Evolutionary conservation across 2,113 vertebrate genomes (phyloP).

Genomic region (Pelusios castaneus): DNA sequence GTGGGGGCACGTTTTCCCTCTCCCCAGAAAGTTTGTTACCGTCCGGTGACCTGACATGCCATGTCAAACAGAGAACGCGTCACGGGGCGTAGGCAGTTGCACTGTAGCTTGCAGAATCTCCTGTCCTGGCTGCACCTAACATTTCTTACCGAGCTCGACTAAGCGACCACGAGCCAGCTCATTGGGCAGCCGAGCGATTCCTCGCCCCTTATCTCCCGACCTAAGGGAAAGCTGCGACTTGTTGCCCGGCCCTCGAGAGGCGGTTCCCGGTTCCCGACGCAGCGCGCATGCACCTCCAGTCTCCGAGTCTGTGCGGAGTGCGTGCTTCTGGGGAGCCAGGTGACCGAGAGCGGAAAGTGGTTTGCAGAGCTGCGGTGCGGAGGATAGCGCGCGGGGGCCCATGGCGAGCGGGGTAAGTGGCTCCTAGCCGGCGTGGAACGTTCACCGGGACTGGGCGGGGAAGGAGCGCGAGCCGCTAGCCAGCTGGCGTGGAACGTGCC

Average conservation of each 20-base stretch:
- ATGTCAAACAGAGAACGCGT: not conserved
- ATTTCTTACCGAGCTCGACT: not conserved
- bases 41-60: not conserved
- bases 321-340: too few species aligned
- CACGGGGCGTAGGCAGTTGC: not conserved
- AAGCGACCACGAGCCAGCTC: too few species aligned
- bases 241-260: not conserved
- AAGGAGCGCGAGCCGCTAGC: too few species aligned
- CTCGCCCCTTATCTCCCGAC: too few species aligned
- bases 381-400: accelerated
- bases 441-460: accelerated
- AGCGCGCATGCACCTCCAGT: not conserved
- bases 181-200: too few species aligned
- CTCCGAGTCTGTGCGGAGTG: too few species aligned
- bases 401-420: constrained; percentile 30
- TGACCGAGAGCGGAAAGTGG: too few species aligned
- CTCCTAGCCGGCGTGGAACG: accelerated
- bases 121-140: not conserved
- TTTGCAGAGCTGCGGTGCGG: not conserved
- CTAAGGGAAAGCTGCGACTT: not conserved
- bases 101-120: too few species aligned
- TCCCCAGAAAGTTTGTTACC: too few species aligned
- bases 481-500: too few species aligned
- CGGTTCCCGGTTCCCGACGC: not conserved
- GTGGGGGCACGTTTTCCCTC: not conserved